Evolutionary conservation across 2,888 invertebrate species (phyloP), one percentile per base, ranked within the genome.

Genomic region (Ormyrus nitidulus): DNA sequence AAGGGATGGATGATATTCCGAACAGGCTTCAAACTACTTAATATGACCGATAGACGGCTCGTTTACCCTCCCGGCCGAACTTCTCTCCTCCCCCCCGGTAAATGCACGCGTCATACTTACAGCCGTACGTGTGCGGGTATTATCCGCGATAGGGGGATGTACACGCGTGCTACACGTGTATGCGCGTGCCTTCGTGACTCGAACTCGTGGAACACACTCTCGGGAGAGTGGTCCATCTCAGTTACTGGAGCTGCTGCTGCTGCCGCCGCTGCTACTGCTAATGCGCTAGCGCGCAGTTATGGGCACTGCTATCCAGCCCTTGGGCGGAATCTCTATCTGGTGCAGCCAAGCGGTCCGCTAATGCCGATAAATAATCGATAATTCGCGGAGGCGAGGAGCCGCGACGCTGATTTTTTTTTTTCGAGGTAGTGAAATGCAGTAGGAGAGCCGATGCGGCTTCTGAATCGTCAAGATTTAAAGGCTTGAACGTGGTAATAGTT

Each of bases 41-140:
- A 88, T 88, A 88, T 87, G 87, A 85, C 86, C 86, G 85, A 86
- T 86, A 85, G 86, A 82, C 83, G 86, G 85, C 84, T 85, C 78
- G 83, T 84, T 82, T 83, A 85, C 83, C 87, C 46, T 59, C 34
- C 51, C 58, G n/a, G n/a, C 34, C 77, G 49, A 66, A 72, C 59
- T 65, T 65, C 19, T 10, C 58, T n/a, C 10, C 34, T 34, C 2
- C 34, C 2, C 34, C 0, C 4, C 34, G 34, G 34, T 13, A 59
- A 49, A 70, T 65, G 70, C 75, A 53, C 34, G 51, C 68, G 53
- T 68, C 13, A 59, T 56, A 19, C 56, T 65, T 74, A 53, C 68
- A 13, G 10, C n/a, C 13, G 58, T 73, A 65, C 13, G 54, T 44
- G 9, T 7, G n/a, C 10, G 13, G 6, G 51, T 51, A 51, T 19